These are phyloP conservation scores for Glossosoma conforme DNA, from an alignment of 1,140 invertebrate species.

Conservation along the genomic window DNA sequence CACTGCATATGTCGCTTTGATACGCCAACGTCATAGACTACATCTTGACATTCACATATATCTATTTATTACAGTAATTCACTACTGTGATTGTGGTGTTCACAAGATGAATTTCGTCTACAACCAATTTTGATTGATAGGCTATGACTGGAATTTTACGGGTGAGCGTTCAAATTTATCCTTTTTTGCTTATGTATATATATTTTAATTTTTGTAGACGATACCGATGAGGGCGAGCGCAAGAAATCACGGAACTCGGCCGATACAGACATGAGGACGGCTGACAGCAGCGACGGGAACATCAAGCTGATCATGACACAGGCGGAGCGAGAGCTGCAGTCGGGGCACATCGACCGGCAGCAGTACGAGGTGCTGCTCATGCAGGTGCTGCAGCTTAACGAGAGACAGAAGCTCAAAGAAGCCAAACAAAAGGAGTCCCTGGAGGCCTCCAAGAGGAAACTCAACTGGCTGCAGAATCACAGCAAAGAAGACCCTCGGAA, in stretches of 20 bases:
- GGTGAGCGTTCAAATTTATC: neutral
- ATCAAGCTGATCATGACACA: slow-evolving; percentile 76
- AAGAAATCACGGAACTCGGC: slow-evolving; percentile 33
- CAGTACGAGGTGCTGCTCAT: slow-evolving; percentile 77
- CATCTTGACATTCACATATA: too few relatives aligned
- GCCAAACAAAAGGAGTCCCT: slow-evolving; percentile 63
- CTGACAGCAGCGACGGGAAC: slow-evolving; percentile 47
- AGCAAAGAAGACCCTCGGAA: slow-evolving; percentile 18
- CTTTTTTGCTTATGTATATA: slow-evolving; percentile 1
- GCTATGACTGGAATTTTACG: too few relatives aligned
- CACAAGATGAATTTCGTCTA: neutral
- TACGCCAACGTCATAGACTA: too few relatives aligned
- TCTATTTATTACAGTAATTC: too few relatives aligned
- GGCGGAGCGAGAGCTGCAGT: slow-evolving; percentile 73
- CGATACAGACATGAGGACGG: slow-evolving; percentile 46
- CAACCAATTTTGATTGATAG: neutral
- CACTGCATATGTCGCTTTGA: too few relatives aligned
- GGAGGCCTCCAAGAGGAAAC: slow-evolving; percentile 42
- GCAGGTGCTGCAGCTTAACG: slow-evolving; percentile 72
- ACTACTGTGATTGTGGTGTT: neutral
- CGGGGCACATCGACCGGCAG: slow-evolving; percentile 69
- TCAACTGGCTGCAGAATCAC: slow-evolving; percentile 33
- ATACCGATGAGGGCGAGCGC: slow-evolving; percentile 2
- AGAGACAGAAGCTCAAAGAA: slow-evolving; percentile 71
- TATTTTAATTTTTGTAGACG: slow-evolving; percentile 10